Percentiles rank a stretch among this genome's conserved stretches.
Conservation (phyloP, 2,113 vertebrate genomes). For the Callospermophilus lateralis region DNA sequence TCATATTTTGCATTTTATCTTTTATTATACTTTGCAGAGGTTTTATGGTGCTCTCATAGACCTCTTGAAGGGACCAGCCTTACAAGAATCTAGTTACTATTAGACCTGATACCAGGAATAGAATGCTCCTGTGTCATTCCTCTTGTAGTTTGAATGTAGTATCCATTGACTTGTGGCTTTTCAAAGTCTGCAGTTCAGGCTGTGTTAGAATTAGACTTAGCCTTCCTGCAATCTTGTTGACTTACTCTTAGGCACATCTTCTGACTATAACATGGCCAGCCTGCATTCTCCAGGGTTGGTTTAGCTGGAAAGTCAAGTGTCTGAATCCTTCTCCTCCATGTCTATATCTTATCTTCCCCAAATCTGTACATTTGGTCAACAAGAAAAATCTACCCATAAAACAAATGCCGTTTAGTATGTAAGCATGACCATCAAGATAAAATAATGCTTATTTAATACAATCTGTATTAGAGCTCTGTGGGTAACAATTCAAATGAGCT, state of each 20-base stretch:
- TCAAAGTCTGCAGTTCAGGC: neutral
- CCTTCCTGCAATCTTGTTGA: neutral
- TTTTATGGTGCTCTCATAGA: neutral
- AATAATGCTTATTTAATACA: neutral
- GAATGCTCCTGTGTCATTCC: neutral
- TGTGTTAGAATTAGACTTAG: neutral
- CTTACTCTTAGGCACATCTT: neutral
- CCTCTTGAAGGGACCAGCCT: neutral
- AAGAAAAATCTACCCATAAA: neutral
- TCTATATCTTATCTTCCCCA: neutral
- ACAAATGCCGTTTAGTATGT: neutral
- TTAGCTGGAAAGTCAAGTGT: neutral
- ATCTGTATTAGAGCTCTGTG: neutral
- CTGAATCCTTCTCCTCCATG: neutral
- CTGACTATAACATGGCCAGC: neutral
- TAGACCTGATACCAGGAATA: neutral
- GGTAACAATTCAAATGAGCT: constrained; percentile 12
- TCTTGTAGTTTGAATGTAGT: neutral
- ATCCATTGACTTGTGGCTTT: neutral
- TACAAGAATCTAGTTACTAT: neutral
- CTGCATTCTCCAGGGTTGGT: neutral
- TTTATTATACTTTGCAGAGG: neutral
- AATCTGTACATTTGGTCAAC: neutral
- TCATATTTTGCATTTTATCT: neutral
- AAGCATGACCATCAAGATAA: neutral